These are phyloP conservation scores for Vollenhovia emeryi DNA, from an alignment of 1,140 invertebrate genomes.

Conservation along the genomic window DNA sequence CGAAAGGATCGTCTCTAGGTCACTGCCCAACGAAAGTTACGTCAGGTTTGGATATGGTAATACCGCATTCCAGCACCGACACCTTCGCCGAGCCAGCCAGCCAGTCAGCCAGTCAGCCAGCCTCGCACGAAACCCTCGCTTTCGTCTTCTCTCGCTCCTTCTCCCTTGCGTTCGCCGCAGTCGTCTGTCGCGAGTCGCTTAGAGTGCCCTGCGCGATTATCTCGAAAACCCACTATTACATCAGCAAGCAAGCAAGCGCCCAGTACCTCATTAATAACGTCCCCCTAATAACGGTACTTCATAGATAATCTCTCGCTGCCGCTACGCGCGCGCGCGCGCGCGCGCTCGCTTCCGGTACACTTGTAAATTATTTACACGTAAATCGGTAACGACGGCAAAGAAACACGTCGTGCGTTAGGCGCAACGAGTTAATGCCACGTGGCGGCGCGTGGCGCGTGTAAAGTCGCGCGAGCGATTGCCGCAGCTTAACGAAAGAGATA, in stretches of 20 bases:
- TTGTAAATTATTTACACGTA: constrained; percentile 39
- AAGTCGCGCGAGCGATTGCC: background rate
- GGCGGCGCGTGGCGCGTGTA: constrained; percentile 27
- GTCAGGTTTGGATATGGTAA: constrained; percentile 80
- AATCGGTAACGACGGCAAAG: constrained; percentile 56
- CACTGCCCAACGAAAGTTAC: constrained; percentile 80
- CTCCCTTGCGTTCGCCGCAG: background rate
- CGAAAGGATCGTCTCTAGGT: constrained; percentile 79
- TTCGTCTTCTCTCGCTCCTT: constrained; percentile 38
- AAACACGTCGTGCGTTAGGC: constrained; percentile 12
- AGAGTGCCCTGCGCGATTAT: constrained; percentile 67
- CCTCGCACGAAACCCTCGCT: constrained; percentile 41
- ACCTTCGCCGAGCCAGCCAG: constrained; percentile 69
- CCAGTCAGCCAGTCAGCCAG: constrained; percentile 38
- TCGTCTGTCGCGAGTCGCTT: constrained; percentile 45
- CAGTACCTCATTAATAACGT: constrained; percentile 68
- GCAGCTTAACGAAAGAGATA: too few species aligned
- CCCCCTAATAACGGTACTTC: constrained; percentile 67
- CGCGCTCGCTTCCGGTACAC: constrained; percentile 63
- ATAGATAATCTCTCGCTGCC: constrained; percentile 58
- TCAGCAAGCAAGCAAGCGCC: constrained; percentile 40
- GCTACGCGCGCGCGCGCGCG: constrained; percentile 7
- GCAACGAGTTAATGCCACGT: constrained; percentile 30
- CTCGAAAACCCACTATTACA: constrained; percentile 64
- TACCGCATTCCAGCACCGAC: constrained; percentile 78